Percentiles rank a stretch among this genome's conserved stretches.
Conservation (phyloP, 2,113 vertebrate species). For the Condylura cristata region DNA sequence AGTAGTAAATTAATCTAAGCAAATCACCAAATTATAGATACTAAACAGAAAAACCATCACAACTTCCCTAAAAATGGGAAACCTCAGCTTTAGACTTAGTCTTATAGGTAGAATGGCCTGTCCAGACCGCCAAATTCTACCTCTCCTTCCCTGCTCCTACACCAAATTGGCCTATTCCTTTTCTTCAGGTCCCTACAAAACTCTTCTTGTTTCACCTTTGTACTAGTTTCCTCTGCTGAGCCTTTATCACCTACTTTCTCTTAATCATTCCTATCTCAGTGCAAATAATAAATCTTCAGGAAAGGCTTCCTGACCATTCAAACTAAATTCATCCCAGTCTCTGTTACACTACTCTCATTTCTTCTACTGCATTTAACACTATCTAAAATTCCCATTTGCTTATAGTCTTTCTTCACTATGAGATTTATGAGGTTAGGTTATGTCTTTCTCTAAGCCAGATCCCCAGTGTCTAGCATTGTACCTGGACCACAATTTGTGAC, state of each 20-base stretch:
- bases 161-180: not conserved
- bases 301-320: not conserved
- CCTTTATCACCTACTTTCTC: not conserved
- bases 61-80: not conserved
- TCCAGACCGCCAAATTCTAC: not conserved
- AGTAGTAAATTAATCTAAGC: not conserved
- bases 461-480: not conserved
- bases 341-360: not conserved
- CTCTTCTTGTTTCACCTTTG: not conserved
- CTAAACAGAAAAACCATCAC: not conserved
- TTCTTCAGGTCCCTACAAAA: not conserved
- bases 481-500: conserved; percentile 6
- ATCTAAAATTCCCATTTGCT: conserved; percentile 12
- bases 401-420: not conserved
- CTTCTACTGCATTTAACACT: not conserved
- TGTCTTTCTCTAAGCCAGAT: conserved; percentile 28
- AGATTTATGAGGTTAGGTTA: not conserved
- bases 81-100: not conserved
- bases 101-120: not conserved
- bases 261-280: not conserved
- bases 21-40: not conserved
- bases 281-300: not conserved
- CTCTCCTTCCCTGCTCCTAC: not conserved
- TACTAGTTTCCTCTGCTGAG: not conserved
- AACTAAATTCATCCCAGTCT: not conserved